Evolutionary conservation across 2,888 invertebrate species (phyloP).

Genomic region (Drosophila anomalipes): DNA sequence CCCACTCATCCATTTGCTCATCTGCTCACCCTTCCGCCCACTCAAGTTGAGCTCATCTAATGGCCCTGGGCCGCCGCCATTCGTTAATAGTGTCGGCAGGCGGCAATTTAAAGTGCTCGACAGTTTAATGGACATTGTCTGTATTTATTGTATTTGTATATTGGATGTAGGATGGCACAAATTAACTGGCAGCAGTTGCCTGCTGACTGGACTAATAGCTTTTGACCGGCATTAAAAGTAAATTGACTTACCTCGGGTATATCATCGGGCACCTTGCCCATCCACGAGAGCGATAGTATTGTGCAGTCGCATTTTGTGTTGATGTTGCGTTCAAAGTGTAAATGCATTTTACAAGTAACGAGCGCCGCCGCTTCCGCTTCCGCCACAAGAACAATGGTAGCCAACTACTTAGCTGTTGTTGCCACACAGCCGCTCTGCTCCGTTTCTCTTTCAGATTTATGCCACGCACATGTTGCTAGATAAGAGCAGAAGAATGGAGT

Average conservation of each 20-base stretch:
- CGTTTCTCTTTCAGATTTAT: slow-evolving; percentile 38
- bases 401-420: slow-evolving; percentile 31
- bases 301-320: slow-evolving; percentile 98
- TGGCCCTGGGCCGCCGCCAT: slow-evolving; percentile 23
- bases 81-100: slow-evolving; percentile 11
- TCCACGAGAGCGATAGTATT: slow-evolving; percentile 97
- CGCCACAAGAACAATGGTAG: slow-evolving; percentile 47
- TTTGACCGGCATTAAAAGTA: slow-evolving; percentile 27
- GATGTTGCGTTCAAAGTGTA: slow-evolving; percentile 97
- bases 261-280: slow-evolving; percentile 99
- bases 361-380: slow-evolving; percentile 50
- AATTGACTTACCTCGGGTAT: slow-evolving; percentile 91
- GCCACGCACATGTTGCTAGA: slow-evolving; percentile 70
- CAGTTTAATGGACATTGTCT: slow-evolving; percentile 70
- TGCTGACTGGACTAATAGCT: slow-evolving; percentile 42
- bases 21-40: neutral
- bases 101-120: slow-evolving; percentile 67
- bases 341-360: slow-evolving; percentile 90
- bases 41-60: slow-evolving; percentile 46
- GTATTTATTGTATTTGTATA: slow-evolving; percentile 73
- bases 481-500: slow-evolving; percentile 22
- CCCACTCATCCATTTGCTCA: neutral
- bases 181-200: slow-evolving; percentile 17
- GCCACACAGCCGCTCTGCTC: slow-evolving; percentile 2
- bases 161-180: slow-evolving; percentile 44